phyloP scores from a whole-genome alignment of 2,113 vertebrate genomes.

The Mionectes macconnelli region DNA sequence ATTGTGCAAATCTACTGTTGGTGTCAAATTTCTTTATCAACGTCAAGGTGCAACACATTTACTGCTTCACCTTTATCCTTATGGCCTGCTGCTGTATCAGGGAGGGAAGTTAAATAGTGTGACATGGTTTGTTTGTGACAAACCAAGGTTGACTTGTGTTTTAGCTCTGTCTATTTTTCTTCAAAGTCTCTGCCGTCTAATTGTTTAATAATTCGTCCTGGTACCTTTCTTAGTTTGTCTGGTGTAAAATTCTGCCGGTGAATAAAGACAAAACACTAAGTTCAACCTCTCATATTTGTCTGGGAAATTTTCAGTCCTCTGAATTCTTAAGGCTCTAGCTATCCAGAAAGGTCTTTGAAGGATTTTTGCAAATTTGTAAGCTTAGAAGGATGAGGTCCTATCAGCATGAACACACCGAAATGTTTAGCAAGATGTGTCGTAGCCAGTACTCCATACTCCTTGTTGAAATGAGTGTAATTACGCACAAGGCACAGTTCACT shows the following conservation, averaged over 20 bases:
- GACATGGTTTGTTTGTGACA: not conserved
- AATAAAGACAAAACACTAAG: not conserved
- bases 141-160: not conserved
- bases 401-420: not conserved
- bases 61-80: not conserved
- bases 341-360: not conserved
- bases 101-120: not conserved
- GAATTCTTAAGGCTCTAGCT: not conserved
- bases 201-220: not conserved
- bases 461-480: not conserved
- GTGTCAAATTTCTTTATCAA: not conserved
- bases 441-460: not conserved
- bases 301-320: not conserved
- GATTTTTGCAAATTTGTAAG: not conserved
- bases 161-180: not conserved
- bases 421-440: not conserved
- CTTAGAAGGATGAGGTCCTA: not conserved
- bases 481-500: not conserved
- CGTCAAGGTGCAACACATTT: not conserved
- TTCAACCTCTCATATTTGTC: not conserved
- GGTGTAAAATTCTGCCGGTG: not conserved
- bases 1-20: not conserved
- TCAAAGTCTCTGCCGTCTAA: not conserved
- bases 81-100: not conserved
- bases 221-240: not conserved